These are phyloP conservation scores for Benthochromis sp. DNA, from an alignment of 2,113 vertebrate genomes.

Conservation along the genomic window DNA sequence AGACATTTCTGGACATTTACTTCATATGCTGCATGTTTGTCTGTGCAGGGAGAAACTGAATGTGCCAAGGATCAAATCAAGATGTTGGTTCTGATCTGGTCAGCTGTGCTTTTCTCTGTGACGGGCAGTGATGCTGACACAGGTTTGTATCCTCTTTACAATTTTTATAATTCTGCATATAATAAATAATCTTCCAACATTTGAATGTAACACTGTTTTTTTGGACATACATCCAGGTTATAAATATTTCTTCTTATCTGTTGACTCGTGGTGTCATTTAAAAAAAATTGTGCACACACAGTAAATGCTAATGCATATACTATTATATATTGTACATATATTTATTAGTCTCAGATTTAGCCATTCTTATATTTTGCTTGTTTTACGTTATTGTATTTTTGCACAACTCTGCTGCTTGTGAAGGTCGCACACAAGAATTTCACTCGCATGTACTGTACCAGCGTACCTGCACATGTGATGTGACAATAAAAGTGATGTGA, in stretches of 20 bases:
- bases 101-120: not conserved
- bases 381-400: no score
- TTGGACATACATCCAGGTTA: not conserved
- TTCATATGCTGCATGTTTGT: not conserved
- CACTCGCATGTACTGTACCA: no score
- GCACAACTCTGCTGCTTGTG: no score
- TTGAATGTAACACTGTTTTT: not conserved
- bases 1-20: not conserved
- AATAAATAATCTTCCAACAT: not conserved
- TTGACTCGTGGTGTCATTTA: not conserved
- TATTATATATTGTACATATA: no score
- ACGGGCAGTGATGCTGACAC: not conserved
- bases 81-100: slow-evolving; percentile 32
- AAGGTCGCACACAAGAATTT: no score
- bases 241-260: not conserved
- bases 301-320: not conserved
- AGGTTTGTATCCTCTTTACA: not conserved
- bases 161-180: not conserved
- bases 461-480: no score
- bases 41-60: not conserved
- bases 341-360: no score
- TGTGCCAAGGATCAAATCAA: not conserved
- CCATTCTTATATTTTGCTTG: no score
- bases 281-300: not conserved
- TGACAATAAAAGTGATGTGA: no score